Evolutionary conservation across 2,888 invertebrate species (phyloP).

Genomic region (Drosophila meridionalis): DNA sequence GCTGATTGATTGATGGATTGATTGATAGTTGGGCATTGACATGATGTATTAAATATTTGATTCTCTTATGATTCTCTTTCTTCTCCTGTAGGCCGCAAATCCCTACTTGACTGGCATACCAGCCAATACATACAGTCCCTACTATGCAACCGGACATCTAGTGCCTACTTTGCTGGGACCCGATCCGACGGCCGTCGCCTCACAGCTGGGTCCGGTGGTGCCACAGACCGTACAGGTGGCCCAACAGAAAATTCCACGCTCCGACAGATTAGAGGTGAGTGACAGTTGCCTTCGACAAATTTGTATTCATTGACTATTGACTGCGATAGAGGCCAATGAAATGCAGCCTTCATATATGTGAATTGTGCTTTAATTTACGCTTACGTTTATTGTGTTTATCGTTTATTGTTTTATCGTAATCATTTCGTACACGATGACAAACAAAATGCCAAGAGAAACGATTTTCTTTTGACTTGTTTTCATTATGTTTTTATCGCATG

Average conservation of each 20-base stretch:
- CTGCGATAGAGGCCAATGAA: constrained; percentile 36
- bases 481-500: constrained; percentile 53
- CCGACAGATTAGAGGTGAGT: constrained; percentile 98
- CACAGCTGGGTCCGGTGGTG: constrained; percentile 91
- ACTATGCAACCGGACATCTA: constrained; percentile 94
- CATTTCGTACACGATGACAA: constrained; percentile 29
- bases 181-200: constrained; percentile 92
- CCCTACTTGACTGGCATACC: constrained; percentile 97
- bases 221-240: constrained; percentile 94
- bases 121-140: constrained; percentile 95
- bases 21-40: constrained; percentile 1
- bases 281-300: constrained; percentile 18
- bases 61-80: background rate
- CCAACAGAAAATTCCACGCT: constrained; percentile 97
- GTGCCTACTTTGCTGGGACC: constrained; percentile 96
- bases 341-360: constrained; percentile 40
- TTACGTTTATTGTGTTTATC: constrained; percentile 55
- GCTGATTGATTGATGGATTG: constrained; percentile 17
- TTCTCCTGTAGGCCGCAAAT: constrained; percentile 90
- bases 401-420: constrained; percentile 35
- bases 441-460: constrained; percentile 35
- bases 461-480: constrained; percentile 45
- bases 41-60: constrained; percentile 21
- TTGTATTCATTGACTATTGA: constrained; percentile 38
- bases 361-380: constrained; percentile 59